Base-by-base conservation (phyloP, 2,113 vertebrate genomes). In the Seriola dumerili region DNA sequence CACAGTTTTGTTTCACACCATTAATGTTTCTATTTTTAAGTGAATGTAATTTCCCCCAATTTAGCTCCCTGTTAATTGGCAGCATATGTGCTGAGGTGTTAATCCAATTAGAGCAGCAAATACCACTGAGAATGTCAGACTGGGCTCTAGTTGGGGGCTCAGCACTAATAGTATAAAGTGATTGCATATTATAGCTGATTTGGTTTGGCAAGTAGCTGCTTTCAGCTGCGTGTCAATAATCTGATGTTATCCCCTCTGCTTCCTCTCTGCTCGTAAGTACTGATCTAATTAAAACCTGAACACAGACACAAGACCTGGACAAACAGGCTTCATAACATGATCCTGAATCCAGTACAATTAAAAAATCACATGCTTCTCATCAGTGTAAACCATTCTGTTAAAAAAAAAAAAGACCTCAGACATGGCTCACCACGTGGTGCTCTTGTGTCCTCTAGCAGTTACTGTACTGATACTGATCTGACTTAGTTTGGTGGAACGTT, bases 11-110 rank as follows among this genome's bases (percentile, higher is more conserved):
- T 79, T 89, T 78, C 83, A 82, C 84, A 88, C 61, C 34, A 75
- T 88, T 76, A 83, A 69, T 75, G 66, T 79, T 85, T 82, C 79
- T 88, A 85, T 83, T 77, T 82, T 80, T 77, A 74, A 80, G 68
- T 59, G 32, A 34, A 79, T 71, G 64, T 76, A 85, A 84, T 77
- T 84, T 19, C 66, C 80, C 68, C 55, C 65, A 68, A 70, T 85
- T 78, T 59, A 65, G 73, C 68, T 75, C 29, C 68, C 48, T 72
- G 65, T 64, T 87, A 83, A 89, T 80, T 68, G 67, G 67, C 74
- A 88, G 48, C 78, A 76, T 70, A 62, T 78, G 81, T 73, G 84
- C 59, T n/a, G 76, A 78, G 58, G 63, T 76, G 85, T 76, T 78
- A 63, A 78, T 78, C 70, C 70, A 78, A 57, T 83, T 25, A 57